These are phyloP conservation scores for Gorsachius magnificus DNA, from an alignment of 2,797 vertebrate species.

Conservation along the genomic window DNA sequence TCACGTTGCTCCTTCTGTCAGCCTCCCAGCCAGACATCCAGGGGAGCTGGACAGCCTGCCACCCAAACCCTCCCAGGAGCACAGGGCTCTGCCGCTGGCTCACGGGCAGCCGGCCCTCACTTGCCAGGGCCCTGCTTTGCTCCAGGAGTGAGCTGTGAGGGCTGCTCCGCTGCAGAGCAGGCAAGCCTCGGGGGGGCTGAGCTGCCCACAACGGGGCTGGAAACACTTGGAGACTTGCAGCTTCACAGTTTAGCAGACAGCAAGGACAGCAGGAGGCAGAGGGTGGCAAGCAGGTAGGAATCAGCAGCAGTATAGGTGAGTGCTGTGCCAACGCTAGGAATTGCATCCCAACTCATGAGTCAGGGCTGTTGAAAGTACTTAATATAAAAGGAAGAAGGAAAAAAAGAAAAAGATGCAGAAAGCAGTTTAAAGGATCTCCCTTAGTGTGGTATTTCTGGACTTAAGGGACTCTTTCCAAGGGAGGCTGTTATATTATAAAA, in stretches of 20 bases:
- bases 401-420: neutral
- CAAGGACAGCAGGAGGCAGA: neutral
- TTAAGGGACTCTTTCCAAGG: neutral
- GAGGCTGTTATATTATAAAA: neutral
- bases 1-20: neutral
- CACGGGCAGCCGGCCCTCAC: fast-evolving
- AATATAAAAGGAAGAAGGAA: neutral
- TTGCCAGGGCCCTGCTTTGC: neutral
- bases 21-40: neutral
- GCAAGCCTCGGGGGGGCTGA: neutral
- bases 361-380: neutral
- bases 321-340: neutral
- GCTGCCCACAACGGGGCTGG: neutral
- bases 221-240: neutral
- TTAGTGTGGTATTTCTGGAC: neutral
- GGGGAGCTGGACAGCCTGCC: neutral
- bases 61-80: neutral
- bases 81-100: neutral
- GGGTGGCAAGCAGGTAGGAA: neutral
- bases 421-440: neutral
- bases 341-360: neutral
- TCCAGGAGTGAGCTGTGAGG: neutral
- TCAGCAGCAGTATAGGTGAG: neutral
- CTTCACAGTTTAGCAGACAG: neutral
- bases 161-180: neutral